phyloP scores from a whole-genome alignment of 2,888 invertebrate species.

The Taphrorychus bicolor region DNA sequence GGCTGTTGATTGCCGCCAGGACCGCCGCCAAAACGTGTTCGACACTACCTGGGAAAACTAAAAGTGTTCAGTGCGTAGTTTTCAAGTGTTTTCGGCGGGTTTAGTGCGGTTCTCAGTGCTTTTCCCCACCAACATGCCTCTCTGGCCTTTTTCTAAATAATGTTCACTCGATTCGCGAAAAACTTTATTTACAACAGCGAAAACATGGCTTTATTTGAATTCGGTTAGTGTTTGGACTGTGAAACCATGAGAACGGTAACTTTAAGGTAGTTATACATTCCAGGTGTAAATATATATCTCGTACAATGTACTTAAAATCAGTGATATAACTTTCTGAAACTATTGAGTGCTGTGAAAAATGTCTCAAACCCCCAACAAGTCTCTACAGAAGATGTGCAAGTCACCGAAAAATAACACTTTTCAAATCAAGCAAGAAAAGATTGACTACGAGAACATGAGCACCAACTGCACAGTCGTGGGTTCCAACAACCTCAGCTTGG shows the following conservation, averaged over 20 bases:
- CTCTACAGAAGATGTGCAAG: slow-evolving; percentile 60
- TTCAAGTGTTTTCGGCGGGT: not conserved
- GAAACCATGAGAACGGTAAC: slow-evolving; percentile 36
- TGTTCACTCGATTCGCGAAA: slow-evolving; percentile 48
- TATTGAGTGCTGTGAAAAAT: slow-evolving; percentile 53
- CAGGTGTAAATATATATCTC: slow-evolving; percentile 41
- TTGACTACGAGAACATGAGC: slow-evolving; percentile 59
- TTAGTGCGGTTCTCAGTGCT: slow-evolving; percentile 8
- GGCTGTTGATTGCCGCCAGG: not conserved
- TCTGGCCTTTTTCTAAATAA: slow-evolving; percentile 48
- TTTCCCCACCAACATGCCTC: slow-evolving; percentile 29
- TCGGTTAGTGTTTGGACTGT: slow-evolving; percentile 52
- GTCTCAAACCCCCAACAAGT: slow-evolving; percentile 58
- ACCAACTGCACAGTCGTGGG: slow-evolving; percentile 61
- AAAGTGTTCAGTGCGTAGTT: not conserved
- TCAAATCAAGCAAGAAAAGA: slow-evolving; percentile 53
- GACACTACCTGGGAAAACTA: too few species aligned
- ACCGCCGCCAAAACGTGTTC: not conserved
- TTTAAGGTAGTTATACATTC: slow-evolving; percentile 38
- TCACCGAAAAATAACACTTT: slow-evolving; percentile 57
- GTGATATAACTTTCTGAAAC: slow-evolving; percentile 44
- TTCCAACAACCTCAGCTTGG: slow-evolving; percentile 59
- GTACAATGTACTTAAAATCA: slow-evolving; percentile 47
- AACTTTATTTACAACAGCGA: slow-evolving; percentile 53
- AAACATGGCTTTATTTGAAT: slow-evolving; percentile 61